Base-by-base conservation (phyloP, 2,888 invertebrate genomes). In the Pherbina coryleti region DNA sequence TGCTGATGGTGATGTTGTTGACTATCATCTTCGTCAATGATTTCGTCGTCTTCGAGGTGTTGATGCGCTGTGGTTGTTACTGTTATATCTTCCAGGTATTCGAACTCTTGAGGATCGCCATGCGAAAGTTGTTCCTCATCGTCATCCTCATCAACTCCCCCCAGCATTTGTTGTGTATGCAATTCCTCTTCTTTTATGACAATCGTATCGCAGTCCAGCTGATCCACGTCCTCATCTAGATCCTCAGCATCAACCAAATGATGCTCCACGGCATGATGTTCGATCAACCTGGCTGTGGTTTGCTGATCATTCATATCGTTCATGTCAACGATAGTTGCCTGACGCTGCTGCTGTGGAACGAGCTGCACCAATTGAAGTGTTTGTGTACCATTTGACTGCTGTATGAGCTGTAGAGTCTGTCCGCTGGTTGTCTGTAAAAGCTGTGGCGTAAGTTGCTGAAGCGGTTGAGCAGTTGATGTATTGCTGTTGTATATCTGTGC, bases 401-500 rank as follows among this genome's bases (percentile, higher is more conserved):
- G 90, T 25, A 90, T 89, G 81, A 90, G 85, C 79, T 90, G 90
- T 60, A 90, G 79, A 0, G 90, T 89, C 75, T 88, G 89, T 0
- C 89, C 89, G 74, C 86, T 86, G 8, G 86, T 83, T 0, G 89
- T 86, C 78, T 89, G 89, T 73, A 89, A 82, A 17, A 88, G 76
- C 37, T 88, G 87, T 0, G 87, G 87, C 17, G 82, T 77, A 75
- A 84, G 86, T 78, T 87, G 87, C 0, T 84, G 53, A 37, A 49
- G n/a, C 19, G 76, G 14, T 19, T n/a, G n/a, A 2, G 69, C 49
- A 8, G 70, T 51, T 49, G 60, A 82, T 11, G 82, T 74, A 19
- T 81, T 74, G 28, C 82, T 82, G 79, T 85, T 88, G 3, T 90
- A 85, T 19, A 89, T 86, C 81, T 90, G 90, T 11, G 89, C 86